A percentile compares a stretch with the other conserved stretches of the same genome.
These are phyloP conservation scores for Dolichallabes microphthalmus DNA, from an alignment of 2,113 vertebrate species.

Conservation along the genomic window DNA sequence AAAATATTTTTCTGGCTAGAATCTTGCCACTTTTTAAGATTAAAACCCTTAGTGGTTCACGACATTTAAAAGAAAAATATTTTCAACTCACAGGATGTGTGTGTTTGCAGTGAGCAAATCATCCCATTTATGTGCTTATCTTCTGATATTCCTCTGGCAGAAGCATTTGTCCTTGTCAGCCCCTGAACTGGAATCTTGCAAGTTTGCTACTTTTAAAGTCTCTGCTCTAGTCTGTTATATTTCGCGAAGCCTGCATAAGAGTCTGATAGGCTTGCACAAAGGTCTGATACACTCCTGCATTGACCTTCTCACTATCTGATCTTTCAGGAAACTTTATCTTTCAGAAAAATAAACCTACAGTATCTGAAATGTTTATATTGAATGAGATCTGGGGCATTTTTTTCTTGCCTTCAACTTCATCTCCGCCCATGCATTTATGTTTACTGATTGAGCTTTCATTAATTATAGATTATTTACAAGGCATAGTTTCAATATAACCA, in stretches of 20 bases:
- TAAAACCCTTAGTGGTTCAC: background rate
- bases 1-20: background rate
- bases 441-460: background rate
- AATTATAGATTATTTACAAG: constrained; percentile 19
- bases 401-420: background rate
- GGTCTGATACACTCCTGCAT: constrained; percentile 62
- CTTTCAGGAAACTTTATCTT: constrained; percentile 68
- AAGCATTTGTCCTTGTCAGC: constrained; percentile 20
- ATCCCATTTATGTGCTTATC: constrained; percentile 17
- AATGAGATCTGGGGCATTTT: background rate
- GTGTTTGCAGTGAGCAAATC: background rate
- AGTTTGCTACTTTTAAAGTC: constrained; percentile 26
- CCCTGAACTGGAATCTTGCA: constrained; percentile 24
- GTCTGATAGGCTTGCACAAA: background rate
- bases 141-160: background rate
- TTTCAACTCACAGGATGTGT: background rate
- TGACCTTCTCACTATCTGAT: constrained; percentile 76
- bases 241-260: background rate
- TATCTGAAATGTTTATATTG: background rate
- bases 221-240: background rate
- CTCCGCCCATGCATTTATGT: background rate
- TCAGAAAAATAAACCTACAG: too few species aligned
- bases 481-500: constrained; percentile 8
- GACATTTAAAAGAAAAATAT: constrained; percentile 10
- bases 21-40: background rate